These are phyloP conservation scores for Spea hammondii DNA, from an alignment of 2,797 vertebrate species.

Conservation along the genomic window DNA sequence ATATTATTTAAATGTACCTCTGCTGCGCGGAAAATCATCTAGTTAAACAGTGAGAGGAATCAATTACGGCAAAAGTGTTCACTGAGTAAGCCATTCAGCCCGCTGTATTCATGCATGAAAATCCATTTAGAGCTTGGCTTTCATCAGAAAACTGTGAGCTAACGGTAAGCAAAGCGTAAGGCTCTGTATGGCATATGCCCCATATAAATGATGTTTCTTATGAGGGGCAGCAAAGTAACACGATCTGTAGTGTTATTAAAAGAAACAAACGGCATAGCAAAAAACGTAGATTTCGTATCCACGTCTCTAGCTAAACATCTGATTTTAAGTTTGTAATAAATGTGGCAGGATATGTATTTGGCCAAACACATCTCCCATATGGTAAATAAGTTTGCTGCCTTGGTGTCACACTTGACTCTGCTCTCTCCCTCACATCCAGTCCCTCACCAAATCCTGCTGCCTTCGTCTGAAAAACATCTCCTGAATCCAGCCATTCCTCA, in stretches of 20 bases:
- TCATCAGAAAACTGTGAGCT: background rate
- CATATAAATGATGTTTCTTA: background rate
- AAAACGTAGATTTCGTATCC: too few species aligned
- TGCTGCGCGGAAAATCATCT: conserved; percentile 5
- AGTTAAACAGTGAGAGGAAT: conserved; percentile 41
- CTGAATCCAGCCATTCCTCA: too few species aligned
- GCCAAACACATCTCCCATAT: too few species aligned
- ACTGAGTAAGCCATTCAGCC: conserved; percentile 31
- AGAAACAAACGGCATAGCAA: too few species aligned
- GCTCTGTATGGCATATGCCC: background rate
- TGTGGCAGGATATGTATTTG: too few species aligned
- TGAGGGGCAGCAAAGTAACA: conserved; percentile 12
- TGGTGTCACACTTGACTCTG: too few species aligned
- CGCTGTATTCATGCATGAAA: conserved; percentile 28
- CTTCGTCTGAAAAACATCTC: too few species aligned
- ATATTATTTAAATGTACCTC: background rate
- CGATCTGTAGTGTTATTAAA: background rate
- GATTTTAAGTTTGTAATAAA: too few species aligned
- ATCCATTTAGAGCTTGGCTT: conserved; percentile 15
- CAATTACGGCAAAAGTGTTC: conserved; percentile 45
- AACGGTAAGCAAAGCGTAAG: conserved; percentile 17
- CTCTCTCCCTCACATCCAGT: too few species aligned
- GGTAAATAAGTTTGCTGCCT: too few species aligned
- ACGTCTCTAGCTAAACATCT: too few species aligned
- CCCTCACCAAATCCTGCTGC: too few species aligned